Conservation (phyloP, 2,113 vertebrate genomes). For the Cisticola juncidis region DNA sequence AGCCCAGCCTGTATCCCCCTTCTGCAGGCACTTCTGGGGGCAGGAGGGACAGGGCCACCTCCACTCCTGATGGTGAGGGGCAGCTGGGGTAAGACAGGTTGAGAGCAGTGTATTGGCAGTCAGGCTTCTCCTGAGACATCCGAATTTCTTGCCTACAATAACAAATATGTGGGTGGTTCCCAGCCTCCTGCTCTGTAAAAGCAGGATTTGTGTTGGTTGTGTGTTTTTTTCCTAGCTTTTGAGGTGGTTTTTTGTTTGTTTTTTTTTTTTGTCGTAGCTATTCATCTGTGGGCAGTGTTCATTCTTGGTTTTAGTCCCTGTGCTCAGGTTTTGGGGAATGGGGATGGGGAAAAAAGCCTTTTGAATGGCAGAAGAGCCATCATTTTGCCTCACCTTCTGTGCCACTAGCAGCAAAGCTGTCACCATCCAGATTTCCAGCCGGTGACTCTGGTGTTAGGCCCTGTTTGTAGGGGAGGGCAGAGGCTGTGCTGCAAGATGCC, state of each 20-base stretch:
- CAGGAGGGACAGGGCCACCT: background rate
- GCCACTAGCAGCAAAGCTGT: background rate
- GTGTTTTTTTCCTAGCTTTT: background rate
- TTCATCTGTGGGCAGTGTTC: background rate
- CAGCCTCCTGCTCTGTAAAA: conserved; percentile 5
- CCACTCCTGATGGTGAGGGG: background rate
- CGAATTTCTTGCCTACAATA: background rate
- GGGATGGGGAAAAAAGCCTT: background rate
- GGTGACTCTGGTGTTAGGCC: background rate
- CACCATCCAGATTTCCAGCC: background rate
- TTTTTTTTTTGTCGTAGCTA: background rate
- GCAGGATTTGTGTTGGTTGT: background rate
- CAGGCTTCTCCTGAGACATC: background rate
- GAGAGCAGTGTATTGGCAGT: background rate
- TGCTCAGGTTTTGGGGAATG: background rate
- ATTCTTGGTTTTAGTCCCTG: background rate
- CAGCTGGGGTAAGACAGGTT: background rate
- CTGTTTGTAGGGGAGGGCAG: background rate
- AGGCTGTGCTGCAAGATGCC: background rate
- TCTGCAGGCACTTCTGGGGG: accelerated
- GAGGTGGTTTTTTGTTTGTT: background rate
- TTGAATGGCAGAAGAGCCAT: background rate
- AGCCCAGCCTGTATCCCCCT: background rate
- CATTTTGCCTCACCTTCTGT: background rate
- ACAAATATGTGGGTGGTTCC: conserved; percentile 40